Evolutionary conservation across 1,140 invertebrate species (phyloP), one percentile per base, ranked within the genome.

Genomic region (Bombus polaris): DNA sequence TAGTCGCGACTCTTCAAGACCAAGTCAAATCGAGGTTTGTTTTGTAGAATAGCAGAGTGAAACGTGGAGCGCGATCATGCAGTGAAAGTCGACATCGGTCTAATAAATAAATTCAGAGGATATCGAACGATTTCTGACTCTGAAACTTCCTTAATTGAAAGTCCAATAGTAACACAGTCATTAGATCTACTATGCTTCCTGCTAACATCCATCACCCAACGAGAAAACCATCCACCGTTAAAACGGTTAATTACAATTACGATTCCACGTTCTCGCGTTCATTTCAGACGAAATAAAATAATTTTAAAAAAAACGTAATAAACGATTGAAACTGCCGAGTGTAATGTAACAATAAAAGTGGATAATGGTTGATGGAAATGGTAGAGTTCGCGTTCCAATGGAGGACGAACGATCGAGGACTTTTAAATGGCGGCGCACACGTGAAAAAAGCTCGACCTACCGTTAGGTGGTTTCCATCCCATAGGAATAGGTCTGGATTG

Each of bases 391-490:
- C 62, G 62, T 53, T 53, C 47, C 47, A 22, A 53, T 8, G 47
- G 47, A 22, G 18, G 47, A 53, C 47, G 47, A 53, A 18, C 47
- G 5, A 53, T 66, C 65, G n/a, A 66, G n/a, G 13, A 32, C 18
- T 25, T 53, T 37, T 37, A 37, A 57, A n/a, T 37, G 15, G 35
- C 10, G 9, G 25, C 9, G 28, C 35, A 15, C 3, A 13, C 12
- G 37, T n/a, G 6, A 65, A 65, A 65, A 66, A 66, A 66, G 2
- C 42, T 25, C 39, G 32, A 62, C 66, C 25, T 85, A 78, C 62
- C 65, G 82, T 84, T 73, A 84, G 22, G 2, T 44, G 13, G 59
- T 74, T 85, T 53, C 70, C 39, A 80, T 81, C 83, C 35, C 28
- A 42, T 35, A 66, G 59, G 70, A 81, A n/a, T 47, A 12, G 15